Base-by-base conservation (phyloP, 2,113 vertebrate genomes). In the Pongo abelii region DNA sequence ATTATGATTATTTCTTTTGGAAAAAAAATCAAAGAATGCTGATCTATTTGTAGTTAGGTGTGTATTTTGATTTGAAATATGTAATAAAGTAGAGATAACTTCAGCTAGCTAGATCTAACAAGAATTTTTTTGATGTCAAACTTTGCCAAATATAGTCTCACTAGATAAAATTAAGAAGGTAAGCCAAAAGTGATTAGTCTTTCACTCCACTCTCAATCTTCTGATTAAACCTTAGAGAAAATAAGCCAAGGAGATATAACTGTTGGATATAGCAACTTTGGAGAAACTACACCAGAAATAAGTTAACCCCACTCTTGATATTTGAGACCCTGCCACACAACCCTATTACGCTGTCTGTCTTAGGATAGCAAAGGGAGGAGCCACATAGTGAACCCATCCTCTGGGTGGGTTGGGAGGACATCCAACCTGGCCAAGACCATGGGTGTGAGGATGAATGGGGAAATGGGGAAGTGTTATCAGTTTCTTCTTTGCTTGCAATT, bases 1-100 rank as follows among this genome's bases (percentile, higher is more conserved):
- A 77, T 72, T 69, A 72, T n/a, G 69, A 70, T 81, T 70, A 70
- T 88, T 96, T 93, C 25, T 25, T 55, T 93, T 80, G 46, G 72
- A 81, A 89, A 81, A 81, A 91, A 90, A 88, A 43, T 55, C 10
- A 59, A 81, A 75, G 61, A 74, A 20, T 2, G 72, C 35, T 38
- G 35, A 46, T 57, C 16, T 50, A 25, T 67, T 40, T 74, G 43
- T 84, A 2, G 12, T 70, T 84, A 46, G 14, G 14, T 78, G 23
- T 84, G 35, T 84, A 52, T 90, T 69, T 93, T 79, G 1, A 72
- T 57, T 75, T 80, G 69, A 59, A 75, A 75, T 81, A 81, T 83
- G 6, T 46, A 57, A 43, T 40, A 55, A 93, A 74, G 10, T 55
- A 57, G 1, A 69, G 43, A 77, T 84, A 88, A 55, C 0, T 86